phyloP scores from a whole-genome alignment of 1,140 invertebrate genomes.

The Panagrolaimus sp. region DNA sequence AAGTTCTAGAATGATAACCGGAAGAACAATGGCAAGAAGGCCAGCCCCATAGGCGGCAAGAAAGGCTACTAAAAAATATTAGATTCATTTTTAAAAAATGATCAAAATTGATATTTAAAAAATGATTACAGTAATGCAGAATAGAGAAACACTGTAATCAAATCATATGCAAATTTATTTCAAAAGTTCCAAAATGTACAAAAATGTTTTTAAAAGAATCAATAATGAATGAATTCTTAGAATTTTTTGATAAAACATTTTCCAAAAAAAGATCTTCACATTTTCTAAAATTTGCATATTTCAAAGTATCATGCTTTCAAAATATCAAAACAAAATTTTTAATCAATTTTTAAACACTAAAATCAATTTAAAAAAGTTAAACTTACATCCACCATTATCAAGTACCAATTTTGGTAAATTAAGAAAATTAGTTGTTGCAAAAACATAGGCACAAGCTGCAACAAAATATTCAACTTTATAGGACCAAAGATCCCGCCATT shows the following conservation, averaged over 20 bases:
- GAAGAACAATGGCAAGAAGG: constrained; percentile 48
- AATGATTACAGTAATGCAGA: too few relatives aligned
- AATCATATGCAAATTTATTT: too few relatives aligned
- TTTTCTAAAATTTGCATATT: neutral
- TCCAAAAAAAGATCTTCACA: too few relatives aligned
- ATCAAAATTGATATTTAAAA: neutral
- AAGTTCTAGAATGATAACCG: constrained; percentile 53
- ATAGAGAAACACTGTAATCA: too few relatives aligned
- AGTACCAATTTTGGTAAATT: constrained; percentile 53
- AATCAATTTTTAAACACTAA: neutral
- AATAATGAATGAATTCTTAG: too few relatives aligned
- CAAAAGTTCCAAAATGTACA: neutral
- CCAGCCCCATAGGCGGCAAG: constrained; percentile 50
- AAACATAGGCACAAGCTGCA: constrained; percentile 47
- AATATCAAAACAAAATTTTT: too few relatives aligned
- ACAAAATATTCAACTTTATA: constrained; percentile 46
- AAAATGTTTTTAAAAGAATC: too few relatives aligned
- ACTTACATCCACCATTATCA: constrained; percentile 57
- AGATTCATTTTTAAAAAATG: neutral
- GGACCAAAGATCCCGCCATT: constrained; percentile 55
- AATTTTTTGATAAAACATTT: too few relatives aligned
- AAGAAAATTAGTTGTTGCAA: constrained; percentile 58
- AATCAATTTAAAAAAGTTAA: constrained; percentile 7
- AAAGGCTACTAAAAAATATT: constrained; percentile 49
- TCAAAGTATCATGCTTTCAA: too few relatives aligned